Evolutionary conservation across 2,113 vertebrate genomes (phyloP), one percentile per base, ranked within the genome.

Genomic region (Gambusia affinis): DNA sequence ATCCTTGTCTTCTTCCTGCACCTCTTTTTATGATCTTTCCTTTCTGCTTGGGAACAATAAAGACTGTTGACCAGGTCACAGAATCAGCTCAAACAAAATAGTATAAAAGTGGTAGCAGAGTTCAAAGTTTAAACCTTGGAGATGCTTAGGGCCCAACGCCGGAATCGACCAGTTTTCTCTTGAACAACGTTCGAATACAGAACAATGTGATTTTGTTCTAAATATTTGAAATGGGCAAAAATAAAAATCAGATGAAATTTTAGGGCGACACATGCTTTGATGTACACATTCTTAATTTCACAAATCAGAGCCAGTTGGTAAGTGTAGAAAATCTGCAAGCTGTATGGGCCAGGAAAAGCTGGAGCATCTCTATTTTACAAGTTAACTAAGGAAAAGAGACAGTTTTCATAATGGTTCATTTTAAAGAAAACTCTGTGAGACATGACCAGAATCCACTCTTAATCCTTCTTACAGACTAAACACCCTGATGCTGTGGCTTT

Each of bases 21-120:
- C 90, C 87, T 89, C 86, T 84, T 91, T 94, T 94, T 91, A 93
- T 84, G 81, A 88, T 85, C 85, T 76, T 74, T 76, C 85, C 82
- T 71, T 79, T 89, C 81, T 91, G 85, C 83, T 83, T 27, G 47
- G 73, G 88, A 87, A 92, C 91, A 93, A 94, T 89, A 73, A 86
- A 80, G 72, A 44, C 78, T 31, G 76, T 33, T 66, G 28, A 61
- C 12, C 60, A 70, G 44, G 74, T 90, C 81, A 74, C 88, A 90
- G 80, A 80, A 70, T 39, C 67, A 39, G 65, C 63, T 83, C 73
- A 73, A 60, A 72, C 0, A 65, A 51, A 19, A n/a, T 0, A 17
- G 4, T 3, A 2, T 60, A 15, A 69, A 57, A 12, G 30, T 28
- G 44, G 64, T 67, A 72, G 51, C 71, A 39, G 28, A 24, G 31